Evolutionary conservation across 1,140 invertebrate species (phyloP), one percentile per base, ranked within the genome.

Genomic region (Lineus longissimus): DNA sequence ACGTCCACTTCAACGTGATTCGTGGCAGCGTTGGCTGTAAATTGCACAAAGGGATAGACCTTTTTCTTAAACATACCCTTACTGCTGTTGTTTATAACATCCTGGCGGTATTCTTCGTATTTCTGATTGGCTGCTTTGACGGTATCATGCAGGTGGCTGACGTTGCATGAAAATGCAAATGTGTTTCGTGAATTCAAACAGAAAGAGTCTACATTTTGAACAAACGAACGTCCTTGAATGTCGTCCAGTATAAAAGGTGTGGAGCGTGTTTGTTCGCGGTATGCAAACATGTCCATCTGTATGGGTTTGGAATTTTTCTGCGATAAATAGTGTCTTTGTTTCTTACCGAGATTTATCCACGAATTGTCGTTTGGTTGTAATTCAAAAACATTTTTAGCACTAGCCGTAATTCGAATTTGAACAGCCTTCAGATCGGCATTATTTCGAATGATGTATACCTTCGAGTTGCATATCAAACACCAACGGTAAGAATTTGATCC

Each of bases 281-380:
- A 51, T 6, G 6, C 47, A n/a, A 51, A 51, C 47, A 51, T 51
- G 47, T 51, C 47, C 47, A 51, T 51, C n/a, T 51, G 47, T 27
- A 51, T 27, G 47, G 47, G 47, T n/a, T 51, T 51, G 4, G 47
- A 51, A 51, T 51, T 51, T 51, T 51, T 51, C 47, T 51, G 47
- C 47, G 6, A 4, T 4, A 51, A 7, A 51, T 51, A 51, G n/a
- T 51, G 47, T 27, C 47, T 51, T 6, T 7, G 47, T 7, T n/a
- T n/a, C 47, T 7, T 51, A n/a, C 47, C 47, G 4, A 51, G 47
- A 51, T 51, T 51, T 23, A 51, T 51, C 47, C 47, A 51, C 6
- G 47, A 51, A 27, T 51, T 51, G n/a, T 51, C 19, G 25, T 19
- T n/a, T 27, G 47, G 47, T n/a, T 51, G 19, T 23, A 51, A 13